Evolutionary conservation across 2,888 invertebrate genomes (phyloP), one percentile per base, ranked within the genome.

Genomic region (Meganola albula): DNA sequence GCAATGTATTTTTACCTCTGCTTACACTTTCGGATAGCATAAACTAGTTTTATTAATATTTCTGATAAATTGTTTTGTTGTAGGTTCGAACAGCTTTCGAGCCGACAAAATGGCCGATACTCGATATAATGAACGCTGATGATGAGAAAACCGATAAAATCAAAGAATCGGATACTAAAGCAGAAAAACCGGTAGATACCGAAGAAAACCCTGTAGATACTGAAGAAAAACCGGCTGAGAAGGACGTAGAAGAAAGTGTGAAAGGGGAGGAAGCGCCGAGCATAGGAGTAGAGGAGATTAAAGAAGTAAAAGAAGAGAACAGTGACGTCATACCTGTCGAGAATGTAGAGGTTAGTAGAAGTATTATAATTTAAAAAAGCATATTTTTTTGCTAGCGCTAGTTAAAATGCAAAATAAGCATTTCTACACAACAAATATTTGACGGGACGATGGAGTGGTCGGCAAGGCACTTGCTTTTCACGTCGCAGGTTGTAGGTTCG

Each of bases 41-140:
- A n/a, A n/a, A n/a, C n/a, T n/a, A n/a, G n/a, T n/a, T n/a, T n/a
- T n/a, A n/a, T n/a, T n/a, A n/a, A n/a, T n/a, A n/a, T n/a, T n/a
- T n/a, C n/a, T n/a, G n/a, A n/a, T n/a, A n/a, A n/a, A 16, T 24
- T 12, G 18, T 22, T 41, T 4, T 11, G 25, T 18, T 18, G 12
- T 71, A 93, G 92, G 93, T 95, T 29, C 90, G 98, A 60, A 94
- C 96, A 30, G 92, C 90, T 48, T 88, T 90, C 48, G 91, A 95
- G 59, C 96, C 98, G 1, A 87, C 88, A 7, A 91, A 91, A 67
- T 99, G 99, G 99, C 98, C 98, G 13, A 91, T 96, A 24, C 80
- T 89, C 8, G 92, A 93, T 66, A 80, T 88, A 29, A 58, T 59
- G 13, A 47, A 51, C 34, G 42, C 40, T 12, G 44, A 53, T 0